phyloP scores from a whole-genome alignment of 2,888 invertebrate species.

The Dynastes grantii region DNA sequence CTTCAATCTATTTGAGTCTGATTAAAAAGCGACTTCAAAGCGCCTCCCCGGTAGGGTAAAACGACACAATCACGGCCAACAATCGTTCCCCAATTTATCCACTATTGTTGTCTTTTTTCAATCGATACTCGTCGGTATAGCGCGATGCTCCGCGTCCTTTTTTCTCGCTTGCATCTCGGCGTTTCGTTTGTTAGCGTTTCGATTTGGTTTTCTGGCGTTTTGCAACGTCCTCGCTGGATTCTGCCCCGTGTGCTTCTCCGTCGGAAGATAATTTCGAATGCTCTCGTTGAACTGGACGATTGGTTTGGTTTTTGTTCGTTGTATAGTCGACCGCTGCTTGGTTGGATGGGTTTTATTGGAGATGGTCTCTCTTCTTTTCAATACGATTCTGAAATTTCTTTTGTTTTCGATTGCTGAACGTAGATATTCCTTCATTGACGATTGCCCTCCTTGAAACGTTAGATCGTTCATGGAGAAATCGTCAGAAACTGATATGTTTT shows the following conservation, averaged over 20 bases:
- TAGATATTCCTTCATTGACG: constrained; percentile 30
- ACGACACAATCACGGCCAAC: constrained; percentile 71
- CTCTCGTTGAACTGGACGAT: constrained; percentile 37
- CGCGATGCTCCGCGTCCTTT: constrained; percentile 34
- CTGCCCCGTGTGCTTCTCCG: constrained; percentile 58
- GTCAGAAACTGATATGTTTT: constrained; percentile 34
- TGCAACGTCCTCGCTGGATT: constrained; percentile 17
- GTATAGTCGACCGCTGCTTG: constrained; percentile 19
- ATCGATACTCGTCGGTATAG: constrained; percentile 65
- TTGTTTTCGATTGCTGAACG: constrained; percentile 37
- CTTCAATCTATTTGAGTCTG: constrained; percentile 68
- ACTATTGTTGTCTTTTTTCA: constrained; percentile 70
- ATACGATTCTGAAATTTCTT: neutral
- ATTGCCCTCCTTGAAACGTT: constrained; percentile 35
- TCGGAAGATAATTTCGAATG: constrained; percentile 31
- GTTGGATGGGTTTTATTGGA: constrained; percentile 34
- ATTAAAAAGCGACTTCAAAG: constrained; percentile 71
- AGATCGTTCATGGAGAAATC: constrained; percentile 27
- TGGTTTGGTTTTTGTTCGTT: constrained; percentile 41
- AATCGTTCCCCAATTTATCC: constrained; percentile 70
- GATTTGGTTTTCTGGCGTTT: constrained; percentile 61
- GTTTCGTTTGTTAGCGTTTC: constrained; percentile 69
- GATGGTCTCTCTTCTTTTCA: neutral
- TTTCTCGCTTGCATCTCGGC: constrained; percentile 49
- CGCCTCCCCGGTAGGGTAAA: constrained; percentile 66